phyloP scores from a whole-genome alignment of 64 coral and sea anemone genomes.

The Porites lutea region DNA sequence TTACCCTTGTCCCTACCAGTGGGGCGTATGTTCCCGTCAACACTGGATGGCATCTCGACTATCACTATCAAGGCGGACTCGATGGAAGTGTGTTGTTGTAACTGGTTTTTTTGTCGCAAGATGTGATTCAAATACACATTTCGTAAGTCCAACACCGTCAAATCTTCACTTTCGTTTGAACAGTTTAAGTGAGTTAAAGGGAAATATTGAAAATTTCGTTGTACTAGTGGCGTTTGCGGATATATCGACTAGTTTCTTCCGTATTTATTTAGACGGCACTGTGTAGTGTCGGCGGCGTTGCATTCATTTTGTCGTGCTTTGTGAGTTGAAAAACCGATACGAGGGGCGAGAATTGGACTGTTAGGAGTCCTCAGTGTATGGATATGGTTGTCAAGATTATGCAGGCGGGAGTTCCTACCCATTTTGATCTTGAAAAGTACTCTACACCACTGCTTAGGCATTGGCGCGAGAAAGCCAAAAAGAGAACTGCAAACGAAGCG shows the following conservation, averaged over 20 bases:
- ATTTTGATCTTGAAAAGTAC: conserved; percentile 88
- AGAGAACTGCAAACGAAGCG: conserved; percentile 81
- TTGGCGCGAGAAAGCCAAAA: conserved; percentile 74
- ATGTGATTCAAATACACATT: conserved; percentile 37
- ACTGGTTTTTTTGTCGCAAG: conserved; percentile 18
- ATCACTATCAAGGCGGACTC: conserved; percentile 11
- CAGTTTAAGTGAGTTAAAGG: not conserved
- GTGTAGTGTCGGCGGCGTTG: not conserved
- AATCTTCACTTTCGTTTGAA: not conserved
- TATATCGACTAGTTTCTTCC: not conserved
- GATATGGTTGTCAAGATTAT: conserved; percentile 85
- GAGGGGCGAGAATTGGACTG: conserved; percentile 36
- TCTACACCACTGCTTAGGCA: conserved; percentile 83
- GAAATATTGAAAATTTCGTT: not conserved
- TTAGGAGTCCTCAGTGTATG: conserved; percentile 52
- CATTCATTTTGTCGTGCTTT: conserved; percentile 1
- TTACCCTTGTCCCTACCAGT: not conserved
- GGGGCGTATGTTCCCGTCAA: not conserved
- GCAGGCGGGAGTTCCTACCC: conserved; percentile 65
- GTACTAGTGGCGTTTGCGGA: not conserved
- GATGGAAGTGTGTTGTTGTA: not conserved
- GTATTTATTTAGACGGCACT: not conserved
- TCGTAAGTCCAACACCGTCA: not conserved
- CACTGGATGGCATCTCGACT: not conserved
- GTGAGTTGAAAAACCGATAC: conserved; percentile 22